Evolutionary conservation across 2,797 vertebrate genomes (phyloP), one percentile per base, ranked within the genome.

Genomic region (Ctenopoma multispine): DNA sequence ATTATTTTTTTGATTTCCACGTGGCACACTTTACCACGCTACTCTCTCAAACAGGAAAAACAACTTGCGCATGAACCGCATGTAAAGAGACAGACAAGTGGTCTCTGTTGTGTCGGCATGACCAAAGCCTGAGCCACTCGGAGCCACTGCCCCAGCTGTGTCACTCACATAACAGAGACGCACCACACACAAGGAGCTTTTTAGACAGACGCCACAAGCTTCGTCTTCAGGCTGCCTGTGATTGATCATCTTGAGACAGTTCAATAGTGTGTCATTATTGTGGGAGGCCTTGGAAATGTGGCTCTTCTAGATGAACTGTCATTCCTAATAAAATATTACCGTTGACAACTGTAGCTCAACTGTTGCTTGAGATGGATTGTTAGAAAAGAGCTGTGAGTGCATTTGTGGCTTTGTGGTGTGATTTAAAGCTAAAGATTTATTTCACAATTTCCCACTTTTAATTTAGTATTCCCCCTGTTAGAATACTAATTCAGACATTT

Each of bases 401-500:
- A 7, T 18, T 9, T 17, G 5, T 20, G n/a, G 27, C 24, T 55
- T 12, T 20, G 41, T 29, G 18, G 5, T 29, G 4, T 9, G 29
- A n/a, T 64, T 78, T 65, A 46, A 31, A 64, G 15, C 38, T 17
- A 15, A n/a, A 24, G 10, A 1, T 14, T 31, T n/a, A n/a, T n/a
- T 20, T 17, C 3, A 34, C 57, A 14, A 53, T 48, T 29, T 61
- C n/a, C 14, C 29, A 24, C 18, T 41, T 63, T 50, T 64, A 18
- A 59, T 44, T 46, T 9, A 8, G 6, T 0, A 21, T 61, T 46
- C 56, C 15, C 64, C 62, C 56, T 36, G 51, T 41, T 49, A n/a
- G 71, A 85, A 79, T 79, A 63, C 64, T 71, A 62, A 87, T 84
- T 84, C 51, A 63, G 78, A 80, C 69, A 70, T 84, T 80, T 61